Percentiles rank a stretch among this genome's conserved stretches.
Conservation (phyloP, 2,888 invertebrate species). For the Diplolepis rosae region DNA sequence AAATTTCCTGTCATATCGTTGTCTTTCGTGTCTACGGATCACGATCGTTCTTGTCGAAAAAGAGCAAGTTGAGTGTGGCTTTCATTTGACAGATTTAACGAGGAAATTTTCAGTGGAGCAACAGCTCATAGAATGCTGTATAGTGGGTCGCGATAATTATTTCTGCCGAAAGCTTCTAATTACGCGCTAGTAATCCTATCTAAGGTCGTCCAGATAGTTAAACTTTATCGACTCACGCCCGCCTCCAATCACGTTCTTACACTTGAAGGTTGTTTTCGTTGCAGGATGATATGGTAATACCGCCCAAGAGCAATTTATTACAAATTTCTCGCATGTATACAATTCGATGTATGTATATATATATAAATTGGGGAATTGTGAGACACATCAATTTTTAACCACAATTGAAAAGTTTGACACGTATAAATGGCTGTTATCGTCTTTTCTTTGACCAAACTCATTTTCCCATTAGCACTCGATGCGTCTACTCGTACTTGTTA, state of each 20-base stretch:
- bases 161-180: conserved; percentile 55
- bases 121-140: conserved; percentile 35
- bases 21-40: conserved; percentile 23
- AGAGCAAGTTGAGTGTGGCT: conserved; percentile 19
- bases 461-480: no score
- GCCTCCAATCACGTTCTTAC: background rate
- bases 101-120: conserved; percentile 9
- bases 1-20: conserved; percentile 25
- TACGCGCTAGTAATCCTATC: conserved; percentile 55
- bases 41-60: conserved; percentile 17
- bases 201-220: conserved; percentile 52
- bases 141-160: conserved; percentile 54
- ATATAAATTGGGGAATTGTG: no score
- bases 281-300: no score
- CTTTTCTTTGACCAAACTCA: no score
- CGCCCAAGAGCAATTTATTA: no score
- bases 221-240: conserved; percentile 49
- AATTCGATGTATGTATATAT: no score
- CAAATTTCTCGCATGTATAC: background rate
- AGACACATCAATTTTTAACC: no score
- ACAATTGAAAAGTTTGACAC: no score
- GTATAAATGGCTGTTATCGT: no score
- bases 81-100: conserved; percentile 28
- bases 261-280: background rate
- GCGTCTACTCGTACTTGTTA: no score